Percentiles rank a stretch among this genome's conserved stretches.
Evolutionary conservation across 1,140 invertebrate species (phyloP).

Genomic region (Monochamus saltuarius): DNA sequence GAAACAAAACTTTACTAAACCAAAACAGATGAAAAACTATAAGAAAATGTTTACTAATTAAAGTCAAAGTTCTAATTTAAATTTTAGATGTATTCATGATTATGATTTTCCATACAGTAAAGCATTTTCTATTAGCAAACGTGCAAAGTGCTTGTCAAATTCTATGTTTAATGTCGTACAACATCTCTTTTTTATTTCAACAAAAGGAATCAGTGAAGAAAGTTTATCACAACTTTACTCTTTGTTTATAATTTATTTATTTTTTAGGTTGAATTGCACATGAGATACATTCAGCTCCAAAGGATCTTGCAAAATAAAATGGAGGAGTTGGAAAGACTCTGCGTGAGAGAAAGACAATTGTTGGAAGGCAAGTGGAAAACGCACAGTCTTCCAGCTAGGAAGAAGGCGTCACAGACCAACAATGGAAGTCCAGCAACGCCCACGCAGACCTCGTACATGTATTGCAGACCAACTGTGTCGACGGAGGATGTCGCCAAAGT

Average conservation of each 20-base stretch:
- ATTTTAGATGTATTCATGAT: too few relatives aligned
- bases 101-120: too few relatives aligned
- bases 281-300: constrained; percentile 87
- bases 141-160: too few relatives aligned
- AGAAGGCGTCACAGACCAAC: constrained; percentile 63
- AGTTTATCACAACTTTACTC: too few relatives aligned
- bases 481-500: constrained; percentile 68
- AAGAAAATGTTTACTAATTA: too few relatives aligned
- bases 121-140: too few relatives aligned
- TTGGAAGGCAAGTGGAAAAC: constrained; percentile 85
- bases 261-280: constrained; percentile 77
- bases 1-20: too few relatives aligned
- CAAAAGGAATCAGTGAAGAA: too few relatives aligned
- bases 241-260: constrained; percentile 2
- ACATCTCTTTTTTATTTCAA: too few relatives aligned
- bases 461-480: constrained; percentile 66
- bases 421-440: constrained; percentile 53
- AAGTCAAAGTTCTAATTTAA: too few relatives aligned
- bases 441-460: constrained; percentile 49
- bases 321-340: constrained; percentile 79
- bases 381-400: constrained; percentile 78
- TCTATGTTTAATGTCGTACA: too few relatives aligned
- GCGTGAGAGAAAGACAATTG: constrained; percentile 78
- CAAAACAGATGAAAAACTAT: too few relatives aligned
- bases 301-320: constrained; percentile 82